A percentile compares a stretch with the other conserved stretches of the same genome.
Evolutionary conservation across 2,888 invertebrate species (phyloP).

Genomic region (Amorpha juglandis): DNA sequence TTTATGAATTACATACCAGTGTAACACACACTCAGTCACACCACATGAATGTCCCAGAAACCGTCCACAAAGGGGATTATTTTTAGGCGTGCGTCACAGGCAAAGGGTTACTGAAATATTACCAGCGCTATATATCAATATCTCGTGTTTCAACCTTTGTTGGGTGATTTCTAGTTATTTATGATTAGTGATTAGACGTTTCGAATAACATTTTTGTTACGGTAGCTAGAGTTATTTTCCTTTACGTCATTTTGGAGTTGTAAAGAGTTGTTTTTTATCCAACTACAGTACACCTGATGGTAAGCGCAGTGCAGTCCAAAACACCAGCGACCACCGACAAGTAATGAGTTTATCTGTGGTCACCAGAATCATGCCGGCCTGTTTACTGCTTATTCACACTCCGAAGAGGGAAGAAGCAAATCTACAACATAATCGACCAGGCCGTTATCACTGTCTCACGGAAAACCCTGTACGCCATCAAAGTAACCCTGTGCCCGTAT

Average conservation of each 20-base stretch:
- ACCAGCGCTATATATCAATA: slow-evolving; percentile 19
- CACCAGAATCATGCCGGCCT: no score
- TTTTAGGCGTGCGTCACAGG: slow-evolving; percentile 55
- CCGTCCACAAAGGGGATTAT: slow-evolving; percentile 51
- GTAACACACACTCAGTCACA: slow-evolving; percentile 33
- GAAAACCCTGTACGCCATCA: no score
- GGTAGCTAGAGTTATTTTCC: background rate
- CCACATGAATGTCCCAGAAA: slow-evolving; percentile 45
- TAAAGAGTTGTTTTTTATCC: no score
- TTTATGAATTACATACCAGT: slow-evolving; percentile 33
- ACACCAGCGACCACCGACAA: no score
- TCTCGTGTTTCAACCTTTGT: slow-evolving; percentile 15
- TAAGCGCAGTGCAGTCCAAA: no score
- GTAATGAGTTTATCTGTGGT: no score
- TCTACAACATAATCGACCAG: no score
- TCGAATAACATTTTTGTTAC: background rate
- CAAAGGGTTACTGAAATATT: slow-evolving; percentile 16
- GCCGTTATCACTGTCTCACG: no score
- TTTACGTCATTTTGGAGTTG: background rate
- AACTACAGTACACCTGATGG: no score
- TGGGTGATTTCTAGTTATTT: background rate
- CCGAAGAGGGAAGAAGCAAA: no score
- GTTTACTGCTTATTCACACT: no score
- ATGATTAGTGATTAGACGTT: background rate
- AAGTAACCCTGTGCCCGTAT: no score